phyloP scores from a whole-genome alignment of 2,797 vertebrate species.

The Novumbra hubbsi region DNA sequence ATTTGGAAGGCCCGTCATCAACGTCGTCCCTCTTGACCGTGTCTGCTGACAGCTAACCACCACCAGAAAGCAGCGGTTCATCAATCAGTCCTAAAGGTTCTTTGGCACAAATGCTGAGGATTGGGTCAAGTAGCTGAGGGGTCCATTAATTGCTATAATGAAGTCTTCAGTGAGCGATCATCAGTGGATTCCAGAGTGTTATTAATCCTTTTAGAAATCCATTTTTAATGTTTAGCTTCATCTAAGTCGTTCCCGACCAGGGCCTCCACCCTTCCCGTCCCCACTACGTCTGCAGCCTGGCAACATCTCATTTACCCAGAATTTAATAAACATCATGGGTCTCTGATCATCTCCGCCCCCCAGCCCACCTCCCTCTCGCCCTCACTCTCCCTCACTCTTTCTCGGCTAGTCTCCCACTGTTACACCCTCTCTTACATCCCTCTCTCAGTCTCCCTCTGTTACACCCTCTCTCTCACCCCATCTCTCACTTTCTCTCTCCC shows the following conservation, averaged over 20 bases:
- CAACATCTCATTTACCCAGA: constrained; percentile 65
- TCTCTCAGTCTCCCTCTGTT: not conserved
- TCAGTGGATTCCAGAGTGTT: constrained; percentile 56
- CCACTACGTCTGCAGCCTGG: not conserved
- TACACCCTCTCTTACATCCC: not conserved
- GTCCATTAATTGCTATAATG: constrained; percentile 77
- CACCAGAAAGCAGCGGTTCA: constrained; percentile 55
- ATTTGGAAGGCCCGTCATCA: constrained; percentile 31
- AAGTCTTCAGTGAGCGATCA: constrained; percentile 74
- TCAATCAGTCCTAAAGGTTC: constrained; percentile 74
- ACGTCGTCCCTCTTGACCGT: constrained; percentile 63
- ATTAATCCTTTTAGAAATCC: constrained; percentile 69
- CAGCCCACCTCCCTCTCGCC: not conserved
- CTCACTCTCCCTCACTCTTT: constrained; percentile 12
- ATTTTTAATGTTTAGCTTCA: constrained; percentile 67
- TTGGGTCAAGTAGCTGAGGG: constrained; percentile 71
- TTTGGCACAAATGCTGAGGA: constrained; percentile 67
- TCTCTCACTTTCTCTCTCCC: not conserved
- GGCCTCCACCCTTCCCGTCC: not conserved
- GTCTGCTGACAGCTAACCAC: constrained; percentile 61
- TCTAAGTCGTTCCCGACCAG: constrained; percentile 28
- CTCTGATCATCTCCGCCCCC: constrained; percentile 39
- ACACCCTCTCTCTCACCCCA: not conserved
- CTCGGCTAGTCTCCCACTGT: not conserved
- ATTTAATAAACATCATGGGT: constrained; percentile 66